Evolutionary conservation across 2,888 invertebrate genomes (phyloP).

Genomic region (Reticulitermes lucifugus): DNA sequence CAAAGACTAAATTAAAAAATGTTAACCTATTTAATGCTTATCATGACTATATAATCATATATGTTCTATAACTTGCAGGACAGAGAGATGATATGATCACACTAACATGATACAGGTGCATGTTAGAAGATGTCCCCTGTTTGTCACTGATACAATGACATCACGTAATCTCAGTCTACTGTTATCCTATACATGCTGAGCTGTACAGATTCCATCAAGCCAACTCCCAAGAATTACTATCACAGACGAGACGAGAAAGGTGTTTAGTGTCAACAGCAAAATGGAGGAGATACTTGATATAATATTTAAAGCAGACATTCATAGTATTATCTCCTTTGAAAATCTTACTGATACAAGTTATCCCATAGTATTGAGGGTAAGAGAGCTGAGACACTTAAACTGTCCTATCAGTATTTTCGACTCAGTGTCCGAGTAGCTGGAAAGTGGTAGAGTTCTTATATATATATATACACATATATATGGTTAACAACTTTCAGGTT

Average conservation of each 20-base stretch:
- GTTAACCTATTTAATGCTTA: constrained; percentile 17
- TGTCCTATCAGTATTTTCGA: constrained; percentile 18
- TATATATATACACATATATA: background rate
- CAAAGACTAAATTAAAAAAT: constrained; percentile 29
- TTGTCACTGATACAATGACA: background rate
- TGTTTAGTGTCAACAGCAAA: constrained; percentile 35
- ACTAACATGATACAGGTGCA: constrained; percentile 1
- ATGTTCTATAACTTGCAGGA: constrained; percentile 18
- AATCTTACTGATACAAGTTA: background rate
- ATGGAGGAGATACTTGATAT: constrained; percentile 12
- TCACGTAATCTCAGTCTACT: background rate
- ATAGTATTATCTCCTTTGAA: constrained; percentile 16
- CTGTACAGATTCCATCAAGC: background rate
- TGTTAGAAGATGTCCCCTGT: constrained; percentile 10
- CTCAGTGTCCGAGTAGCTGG: constrained; percentile 1
- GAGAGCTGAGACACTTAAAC: constrained; percentile 19
- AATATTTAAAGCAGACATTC: constrained; percentile 34
- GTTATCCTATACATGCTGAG: background rate
- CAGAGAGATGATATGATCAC: constrained; percentile 23
- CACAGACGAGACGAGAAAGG: constrained; percentile 39
- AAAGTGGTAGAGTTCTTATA: background rate
- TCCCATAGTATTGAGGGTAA: background rate
- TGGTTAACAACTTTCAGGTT: background rate
- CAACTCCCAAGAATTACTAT: constrained; percentile 34
- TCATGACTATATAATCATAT: constrained; percentile 33